These are phyloP conservation scores for Apteryx owenii DNA, from an alignment of 2,113 vertebrate genomes.

Conservation along the genomic window DNA sequence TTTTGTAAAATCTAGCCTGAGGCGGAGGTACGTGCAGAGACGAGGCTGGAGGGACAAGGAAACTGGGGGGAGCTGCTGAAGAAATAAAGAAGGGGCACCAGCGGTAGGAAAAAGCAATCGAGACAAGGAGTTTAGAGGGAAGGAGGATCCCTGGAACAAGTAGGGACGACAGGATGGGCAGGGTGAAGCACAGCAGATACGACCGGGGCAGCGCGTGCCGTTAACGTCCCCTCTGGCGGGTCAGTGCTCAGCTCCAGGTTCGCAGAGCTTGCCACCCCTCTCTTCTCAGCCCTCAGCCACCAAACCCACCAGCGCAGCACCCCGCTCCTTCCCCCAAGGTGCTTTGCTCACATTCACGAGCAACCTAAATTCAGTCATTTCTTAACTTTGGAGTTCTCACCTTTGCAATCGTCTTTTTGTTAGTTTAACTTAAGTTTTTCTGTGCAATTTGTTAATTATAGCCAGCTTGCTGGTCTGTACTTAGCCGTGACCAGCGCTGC, in stretches of 20 bases:
- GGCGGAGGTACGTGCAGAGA: not conserved
- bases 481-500: not conserved
- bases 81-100: not conserved
- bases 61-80: not conserved
- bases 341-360: not conserved
- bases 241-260: fast-evolving
- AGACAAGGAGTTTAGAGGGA: not conserved
- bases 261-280: not conserved
- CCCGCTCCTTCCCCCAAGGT: not conserved
- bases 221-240: too few relatives aligned
- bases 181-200: not conserved
- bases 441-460: not conserved
- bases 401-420: not conserved
- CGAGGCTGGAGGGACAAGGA: not conserved
- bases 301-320: not conserved
- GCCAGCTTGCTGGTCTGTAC: not conserved
- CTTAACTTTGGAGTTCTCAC: not conserved
- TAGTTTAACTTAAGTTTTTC: not conserved
- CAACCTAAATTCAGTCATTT: not conserved
- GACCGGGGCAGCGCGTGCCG: not conserved
- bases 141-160: not conserved
- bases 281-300: not conserved
- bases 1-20: not conserved
- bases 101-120: not conserved
- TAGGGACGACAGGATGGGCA: not conserved